These are phyloP conservation scores for Cryptotermes secundus DNA, from an alignment of 1,140 invertebrate genomes.

Conservation along the genomic window DNA sequence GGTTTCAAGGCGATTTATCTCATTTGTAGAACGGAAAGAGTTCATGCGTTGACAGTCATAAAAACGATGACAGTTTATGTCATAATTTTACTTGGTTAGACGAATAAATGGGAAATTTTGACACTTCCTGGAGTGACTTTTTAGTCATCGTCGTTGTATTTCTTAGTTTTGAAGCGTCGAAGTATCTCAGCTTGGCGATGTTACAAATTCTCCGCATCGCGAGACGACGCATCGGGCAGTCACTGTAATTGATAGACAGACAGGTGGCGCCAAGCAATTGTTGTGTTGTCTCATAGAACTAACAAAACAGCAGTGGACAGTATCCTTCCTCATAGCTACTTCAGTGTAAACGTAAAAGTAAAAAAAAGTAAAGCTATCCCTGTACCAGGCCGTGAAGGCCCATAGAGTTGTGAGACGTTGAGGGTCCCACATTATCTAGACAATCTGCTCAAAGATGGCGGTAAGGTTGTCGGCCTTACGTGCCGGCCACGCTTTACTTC, in stretches of 20 bases:
- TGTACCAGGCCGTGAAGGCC: too few species aligned
- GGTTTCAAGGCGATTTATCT: too few species aligned
- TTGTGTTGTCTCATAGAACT: background rate
- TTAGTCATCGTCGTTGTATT: background rate
- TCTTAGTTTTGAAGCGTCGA: background rate
- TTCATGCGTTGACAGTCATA: too few species aligned
- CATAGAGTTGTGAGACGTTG: too few species aligned
- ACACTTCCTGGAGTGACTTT: background rate
- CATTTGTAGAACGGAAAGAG: too few species aligned
- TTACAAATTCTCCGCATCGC: background rate
- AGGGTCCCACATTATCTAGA: too few species aligned
- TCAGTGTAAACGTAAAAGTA: too few species aligned
- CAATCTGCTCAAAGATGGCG: too few species aligned
- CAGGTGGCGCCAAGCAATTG: conserved; percentile 12
- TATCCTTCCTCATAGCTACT: background rate
- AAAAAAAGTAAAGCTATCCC: too few species aligned
- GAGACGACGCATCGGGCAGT: background rate
- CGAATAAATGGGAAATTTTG: background rate
- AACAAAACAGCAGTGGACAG: background rate
- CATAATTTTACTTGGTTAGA: background rate
- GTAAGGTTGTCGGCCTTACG: too few species aligned
- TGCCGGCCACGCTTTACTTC: too few species aligned
- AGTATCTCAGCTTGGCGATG: background rate
- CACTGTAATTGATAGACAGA: background rate
- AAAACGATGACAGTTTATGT: background rate